A percentile compares a stretch with the other conserved stretches of the same genome.
Evolutionary conservation across 2,113 vertebrate species (phyloP).

Genomic region (Sinocyclocheilus rhinocerous): DNA sequence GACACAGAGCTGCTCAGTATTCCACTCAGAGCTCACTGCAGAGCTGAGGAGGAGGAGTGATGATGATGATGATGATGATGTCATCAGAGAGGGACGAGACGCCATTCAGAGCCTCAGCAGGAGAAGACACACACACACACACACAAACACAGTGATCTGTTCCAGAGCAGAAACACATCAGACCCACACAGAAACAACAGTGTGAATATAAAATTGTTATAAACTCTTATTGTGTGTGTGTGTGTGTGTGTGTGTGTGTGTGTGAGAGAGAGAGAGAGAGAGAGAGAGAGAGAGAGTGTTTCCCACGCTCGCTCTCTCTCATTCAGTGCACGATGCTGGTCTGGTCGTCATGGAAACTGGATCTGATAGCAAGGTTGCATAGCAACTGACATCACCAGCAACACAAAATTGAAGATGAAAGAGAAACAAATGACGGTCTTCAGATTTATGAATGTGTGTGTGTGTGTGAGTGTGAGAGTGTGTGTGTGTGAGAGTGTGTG

Average conservation of each 20-base stretch:
- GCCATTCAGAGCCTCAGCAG: neutral
- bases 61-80: constrained; percentile 20
- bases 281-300: too few relatives aligned
- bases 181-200: neutral
- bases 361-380: constrained; percentile 57
- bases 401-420: constrained; percentile 55
- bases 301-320: too few relatives aligned
- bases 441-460: constrained; percentile 19
- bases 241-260: constrained; percentile 41
- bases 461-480: neutral
- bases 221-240: constrained; percentile 22
- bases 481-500: neutral
- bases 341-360: constrained; percentile 57
- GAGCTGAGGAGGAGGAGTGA: neutral
- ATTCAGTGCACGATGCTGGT: constrained; percentile 50
- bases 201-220: neutral
- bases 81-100: constrained; percentile 20
- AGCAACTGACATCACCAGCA: constrained; percentile 63
- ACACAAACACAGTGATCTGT: neutral
- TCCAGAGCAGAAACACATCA: neutral
- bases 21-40: constrained; percentile 34
- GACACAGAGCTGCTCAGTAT: constrained; percentile 29
- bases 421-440: constrained; percentile 50
- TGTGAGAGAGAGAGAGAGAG: neutral
- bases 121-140: neutral